Percentiles rank a stretch among this genome's conserved stretches.
These are phyloP conservation scores for Setophaga coronata DNA, from an alignment of 2,113 vertebrate species.

Conservation along the genomic window DNA sequence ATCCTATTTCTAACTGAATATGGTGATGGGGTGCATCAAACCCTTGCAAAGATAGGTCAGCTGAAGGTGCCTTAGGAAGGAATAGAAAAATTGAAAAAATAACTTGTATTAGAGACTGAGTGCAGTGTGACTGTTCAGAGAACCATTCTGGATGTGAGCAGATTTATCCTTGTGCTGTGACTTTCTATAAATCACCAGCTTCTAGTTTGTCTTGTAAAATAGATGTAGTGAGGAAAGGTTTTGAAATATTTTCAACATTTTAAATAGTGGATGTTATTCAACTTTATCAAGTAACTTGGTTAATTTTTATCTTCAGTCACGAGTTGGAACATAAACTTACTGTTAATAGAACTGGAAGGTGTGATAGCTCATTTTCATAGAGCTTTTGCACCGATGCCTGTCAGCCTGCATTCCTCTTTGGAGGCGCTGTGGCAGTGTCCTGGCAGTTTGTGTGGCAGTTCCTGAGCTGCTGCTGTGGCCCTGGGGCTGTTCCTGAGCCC, in stretches of 20 bases:
- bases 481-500: not conserved
- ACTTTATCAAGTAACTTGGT: not conserved
- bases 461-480: not conserved
- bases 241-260: not conserved
- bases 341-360: not conserved
- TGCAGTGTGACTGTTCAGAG: not conserved
- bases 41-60: not conserved
- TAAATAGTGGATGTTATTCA: not conserved
- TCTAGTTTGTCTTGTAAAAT: not conserved
- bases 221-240: not conserved
- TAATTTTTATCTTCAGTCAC: not conserved
- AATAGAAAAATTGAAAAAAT: not conserved
- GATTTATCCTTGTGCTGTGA: not conserved
- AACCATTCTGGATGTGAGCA: not conserved
- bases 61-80: not conserved
- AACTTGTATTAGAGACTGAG: not conserved
- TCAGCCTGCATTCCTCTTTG: not conserved
- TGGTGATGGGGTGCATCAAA: not conserved
- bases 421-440: not conserved
- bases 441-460: not conserved
- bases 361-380: not conserved
- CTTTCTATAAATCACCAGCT: not conserved
- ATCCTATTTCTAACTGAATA: not conserved
- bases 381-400: not conserved
- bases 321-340: not conserved